Base-by-base conservation (phyloP, 2,888 invertebrate species). In the Blera fallax region DNA sequence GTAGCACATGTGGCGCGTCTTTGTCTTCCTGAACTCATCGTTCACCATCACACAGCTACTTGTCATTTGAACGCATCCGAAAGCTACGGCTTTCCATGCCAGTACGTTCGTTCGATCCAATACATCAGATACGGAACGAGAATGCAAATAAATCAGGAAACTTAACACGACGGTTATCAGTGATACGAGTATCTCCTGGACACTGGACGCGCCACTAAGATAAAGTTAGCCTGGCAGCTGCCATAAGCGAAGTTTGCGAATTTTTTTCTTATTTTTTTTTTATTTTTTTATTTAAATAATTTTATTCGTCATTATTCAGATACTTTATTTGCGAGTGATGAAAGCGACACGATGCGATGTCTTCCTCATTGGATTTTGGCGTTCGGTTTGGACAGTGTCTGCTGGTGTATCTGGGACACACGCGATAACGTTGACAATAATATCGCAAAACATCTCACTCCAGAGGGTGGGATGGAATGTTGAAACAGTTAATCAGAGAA, bases 81-180 rank as follows among this genome's bases (percentile, higher is more conserved):
- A 69, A 64, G 10, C 18, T 14, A 34, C 43, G 18, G 73, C 32
- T 32, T 50, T 29, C 16, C 21, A n/a, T 40, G 32, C 29, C 16
- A 48, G 58, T 60, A 50, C 43, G 34, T 60, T 50, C 43, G 34
- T 67, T 43, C 65, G 40, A 78, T 54, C 18, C 79, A 60, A 54
- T 54, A 32, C 60, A 80, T 74, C 69, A 74, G 84, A 77, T 34
- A 80, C 79, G 79, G 16, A 62, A 21, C 60, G 76, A 65, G 84
- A 85, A 85, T 85, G 84, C 84, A 85, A 85, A 85, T 85, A 81
- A 81, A 80, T 81, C 84, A 85, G 84, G 81, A 85, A 85, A 76
- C 64, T 27, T 62, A 73, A 64, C 45, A 73, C 60, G 60, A 18
- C 14, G 78, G 16, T 67, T 67, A 79, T 79, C 83, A 83, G 67